A percentile compares a stretch with the other conserved stretches of the same genome.
Evolutionary conservation across 2,113 vertebrate species (phyloP).

Genomic region (Leptodactylus fuscus): DNA sequence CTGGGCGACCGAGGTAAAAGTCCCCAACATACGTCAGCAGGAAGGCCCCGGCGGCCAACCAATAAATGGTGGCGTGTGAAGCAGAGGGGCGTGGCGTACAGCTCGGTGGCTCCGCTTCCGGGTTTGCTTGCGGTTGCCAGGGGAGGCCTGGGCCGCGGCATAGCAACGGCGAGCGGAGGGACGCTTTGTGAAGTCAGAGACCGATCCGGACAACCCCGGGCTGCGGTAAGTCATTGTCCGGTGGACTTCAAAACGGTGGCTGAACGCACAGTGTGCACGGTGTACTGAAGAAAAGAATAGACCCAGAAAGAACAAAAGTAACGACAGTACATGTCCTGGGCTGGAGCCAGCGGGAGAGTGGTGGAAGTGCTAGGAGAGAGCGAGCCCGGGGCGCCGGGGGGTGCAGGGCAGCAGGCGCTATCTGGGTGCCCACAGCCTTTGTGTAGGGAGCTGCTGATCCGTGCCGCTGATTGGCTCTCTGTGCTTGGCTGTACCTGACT

Average conservation of each 20-base stretch:
- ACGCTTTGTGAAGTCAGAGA: slow-evolving; percentile 22
- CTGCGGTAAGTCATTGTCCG: slow-evolving; percentile 29
- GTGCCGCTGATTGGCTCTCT: too few relatives aligned
- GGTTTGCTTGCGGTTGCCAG: slow-evolving; percentile 54
- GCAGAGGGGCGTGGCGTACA: slow-evolving; percentile 13
- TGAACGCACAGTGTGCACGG: slow-evolving; percentile 63
- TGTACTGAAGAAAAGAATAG: slow-evolving; percentile 56
- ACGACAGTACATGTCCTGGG: too few relatives aligned
- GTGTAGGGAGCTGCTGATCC: too few relatives aligned
- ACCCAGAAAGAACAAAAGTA: slow-evolving; percentile 20
- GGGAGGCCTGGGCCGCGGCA: slow-evolving; percentile 56
- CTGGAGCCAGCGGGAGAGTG: too few relatives aligned
- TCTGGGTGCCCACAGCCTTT: too few relatives aligned
- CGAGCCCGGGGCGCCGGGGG: too few relatives aligned
- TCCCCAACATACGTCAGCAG: slow-evolving; percentile 25
- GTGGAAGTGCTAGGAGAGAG: background rate
- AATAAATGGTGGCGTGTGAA: slow-evolving; percentile 8
- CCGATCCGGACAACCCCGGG: slow-evolving; percentile 39
- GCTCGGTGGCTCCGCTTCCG: slow-evolving; percentile 56
- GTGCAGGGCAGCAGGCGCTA: too few relatives aligned
- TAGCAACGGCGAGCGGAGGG: slow-evolving; percentile 54
- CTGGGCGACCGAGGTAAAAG: slow-evolving; percentile 7
- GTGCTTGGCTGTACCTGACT: too few relatives aligned
- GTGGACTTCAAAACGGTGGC: slow-evolving; percentile 20
- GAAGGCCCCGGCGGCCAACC: background rate